phyloP scores from a whole-genome alignment of 2,797 vertebrate genomes.

The Bradypus variegatus region DNA sequence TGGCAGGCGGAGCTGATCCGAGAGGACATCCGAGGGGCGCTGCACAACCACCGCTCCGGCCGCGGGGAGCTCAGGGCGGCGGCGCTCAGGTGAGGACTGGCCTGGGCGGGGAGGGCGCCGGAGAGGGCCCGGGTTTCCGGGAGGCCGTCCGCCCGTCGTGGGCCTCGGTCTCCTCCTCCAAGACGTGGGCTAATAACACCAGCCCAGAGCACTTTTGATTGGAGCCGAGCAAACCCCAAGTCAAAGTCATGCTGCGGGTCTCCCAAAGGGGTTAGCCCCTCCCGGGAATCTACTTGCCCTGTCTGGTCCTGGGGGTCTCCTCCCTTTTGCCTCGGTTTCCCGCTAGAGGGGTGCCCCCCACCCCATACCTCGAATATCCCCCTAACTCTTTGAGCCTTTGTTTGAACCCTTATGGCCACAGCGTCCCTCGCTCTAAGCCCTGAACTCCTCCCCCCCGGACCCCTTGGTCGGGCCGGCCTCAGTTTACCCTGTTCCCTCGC shows the following conservation, averaged over 20 bases:
- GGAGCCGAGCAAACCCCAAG: not conserved
- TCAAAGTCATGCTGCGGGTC: not conserved
- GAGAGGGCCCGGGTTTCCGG: not conserved
- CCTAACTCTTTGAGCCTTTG: not conserved
- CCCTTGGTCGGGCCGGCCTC: not conserved
- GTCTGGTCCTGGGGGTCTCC: not conserved
- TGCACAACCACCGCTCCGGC: conserved; percentile 71
- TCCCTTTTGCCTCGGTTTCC: not conserved
- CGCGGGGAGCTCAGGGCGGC: conserved; percentile 65
- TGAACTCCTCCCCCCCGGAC: not conserved
- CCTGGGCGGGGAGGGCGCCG: not conserved
- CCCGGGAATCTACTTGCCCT: not conserved
- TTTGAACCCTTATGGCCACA: not conserved
- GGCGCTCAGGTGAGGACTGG: conserved; percentile 73
- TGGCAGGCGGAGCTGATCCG: conserved; percentile 80
- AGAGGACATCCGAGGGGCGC: conserved; percentile 75
- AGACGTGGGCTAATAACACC: not conserved
- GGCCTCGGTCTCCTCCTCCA: not conserved
- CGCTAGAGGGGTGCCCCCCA: not conserved
- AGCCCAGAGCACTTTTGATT: not conserved
- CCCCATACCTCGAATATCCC: not conserved
- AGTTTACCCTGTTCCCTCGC: not conserved
- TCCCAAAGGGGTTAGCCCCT: not conserved
- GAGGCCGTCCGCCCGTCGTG: not conserved
- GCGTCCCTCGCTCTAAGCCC: not conserved